Conservation (phyloP, 2,888 invertebrate species). For the Drosophila parthenogenetica region DNA sequence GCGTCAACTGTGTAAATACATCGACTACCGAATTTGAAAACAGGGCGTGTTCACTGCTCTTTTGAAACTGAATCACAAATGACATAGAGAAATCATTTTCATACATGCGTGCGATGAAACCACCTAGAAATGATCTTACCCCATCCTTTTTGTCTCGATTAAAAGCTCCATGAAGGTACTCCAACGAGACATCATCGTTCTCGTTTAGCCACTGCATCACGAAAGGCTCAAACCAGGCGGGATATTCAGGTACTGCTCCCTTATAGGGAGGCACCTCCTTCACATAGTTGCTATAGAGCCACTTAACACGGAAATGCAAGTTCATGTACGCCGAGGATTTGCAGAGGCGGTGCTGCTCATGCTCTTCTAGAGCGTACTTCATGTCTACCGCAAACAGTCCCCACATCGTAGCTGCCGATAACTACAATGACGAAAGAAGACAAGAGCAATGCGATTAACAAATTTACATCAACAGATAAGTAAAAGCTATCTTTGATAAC, state of each 20-base stretch:
- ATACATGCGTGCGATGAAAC: not conserved
- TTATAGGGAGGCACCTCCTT: constrained; percentile 99
- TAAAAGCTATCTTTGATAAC: too few species aligned
- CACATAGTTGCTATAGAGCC: constrained; percentile 99
- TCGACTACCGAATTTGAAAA: constrained; percentile 99
- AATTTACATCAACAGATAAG: not conserved
- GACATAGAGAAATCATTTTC: not conserved
- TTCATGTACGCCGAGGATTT: constrained; percentile 99
- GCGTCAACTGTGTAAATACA: constrained; percentile 99
- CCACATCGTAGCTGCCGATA: constrained; percentile 99
- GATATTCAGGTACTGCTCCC: constrained; percentile 98
- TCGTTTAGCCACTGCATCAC: constrained; percentile 99
- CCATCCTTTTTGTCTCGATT: constrained; percentile 98
- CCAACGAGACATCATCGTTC: constrained; percentile 99
- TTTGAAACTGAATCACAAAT: constrained; percentile 92
- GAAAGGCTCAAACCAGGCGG: constrained; percentile 99
- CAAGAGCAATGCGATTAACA: not conserved
- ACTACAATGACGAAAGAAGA: constrained; percentile 86
- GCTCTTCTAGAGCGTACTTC: constrained; percentile 99
- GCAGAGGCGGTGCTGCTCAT: constrained; percentile 97
- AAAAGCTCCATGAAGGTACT: constrained; percentile 99
- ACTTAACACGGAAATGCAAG: constrained; percentile 99
- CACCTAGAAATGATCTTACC: constrained; percentile 86
- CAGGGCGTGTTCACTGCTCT: constrained; percentile 98
- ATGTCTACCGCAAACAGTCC: constrained; percentile 97